Conservation (phyloP, 2,888 invertebrate species). For the Sphaerophoria taeniata region DNA sequence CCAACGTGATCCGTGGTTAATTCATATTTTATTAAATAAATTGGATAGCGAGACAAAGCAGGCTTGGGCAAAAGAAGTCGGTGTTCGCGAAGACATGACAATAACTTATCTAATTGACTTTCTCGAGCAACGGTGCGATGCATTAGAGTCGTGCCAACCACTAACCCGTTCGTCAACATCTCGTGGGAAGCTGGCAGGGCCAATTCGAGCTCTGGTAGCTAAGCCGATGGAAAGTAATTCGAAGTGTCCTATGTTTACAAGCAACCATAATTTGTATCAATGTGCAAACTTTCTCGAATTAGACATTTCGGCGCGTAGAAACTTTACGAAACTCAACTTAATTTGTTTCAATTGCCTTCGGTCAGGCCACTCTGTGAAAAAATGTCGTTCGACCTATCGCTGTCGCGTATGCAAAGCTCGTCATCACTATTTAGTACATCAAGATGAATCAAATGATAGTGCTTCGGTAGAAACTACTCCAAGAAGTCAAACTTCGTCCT, state of each 20-base stretch:
- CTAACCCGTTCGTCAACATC: conserved; percentile 1
- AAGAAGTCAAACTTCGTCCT: neutral
- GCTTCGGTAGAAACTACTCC: neutral
- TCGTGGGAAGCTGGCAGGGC: conserved; percentile 1
- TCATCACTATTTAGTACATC: conserved; percentile 24
- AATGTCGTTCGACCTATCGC: conserved; percentile 23
- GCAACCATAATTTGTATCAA: conserved; percentile 5
- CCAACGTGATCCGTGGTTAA: no score
- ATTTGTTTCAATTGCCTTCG: conserved; percentile 24
- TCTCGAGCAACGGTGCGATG: conserved; percentile 3
- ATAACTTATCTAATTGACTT: no score
- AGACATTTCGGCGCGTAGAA: conserved; percentile 2
- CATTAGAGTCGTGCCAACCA: conserved; percentile 26
- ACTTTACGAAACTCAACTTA: conserved; percentile 1
- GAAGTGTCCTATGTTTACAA: conserved; percentile 11
- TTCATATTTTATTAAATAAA: no score
- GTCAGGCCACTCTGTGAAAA: conserved; percentile 7
- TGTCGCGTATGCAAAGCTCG: conserved; percentile 35
- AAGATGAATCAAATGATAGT: conserved; percentile 7
- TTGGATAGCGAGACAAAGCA: conserved; percentile 16
- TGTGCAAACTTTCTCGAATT: conserved; percentile 3
- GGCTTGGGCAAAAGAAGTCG: no score
- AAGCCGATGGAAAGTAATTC: neutral
- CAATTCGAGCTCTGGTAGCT: neutral
- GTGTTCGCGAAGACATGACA: no score